Evolutionary conservation across 2,888 invertebrate genomes (phyloP).

Genomic region (Dryobota labecula): DNA sequence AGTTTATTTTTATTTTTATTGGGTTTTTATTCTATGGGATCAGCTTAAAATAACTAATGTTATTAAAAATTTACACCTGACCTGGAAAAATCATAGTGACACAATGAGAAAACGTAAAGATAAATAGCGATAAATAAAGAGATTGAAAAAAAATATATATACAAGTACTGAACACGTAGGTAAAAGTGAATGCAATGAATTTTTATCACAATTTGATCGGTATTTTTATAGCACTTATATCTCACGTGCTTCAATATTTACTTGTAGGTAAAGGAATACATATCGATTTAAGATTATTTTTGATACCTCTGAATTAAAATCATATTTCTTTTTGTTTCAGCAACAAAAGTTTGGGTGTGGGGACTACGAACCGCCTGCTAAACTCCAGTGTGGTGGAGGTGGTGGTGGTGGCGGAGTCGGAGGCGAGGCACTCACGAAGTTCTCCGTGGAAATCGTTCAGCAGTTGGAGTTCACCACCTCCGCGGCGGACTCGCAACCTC

Average conservation of each 20-base stretch:
- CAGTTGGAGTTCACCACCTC: slow-evolving; percentile 97
- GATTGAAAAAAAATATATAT: slow-evolving; percentile 30
- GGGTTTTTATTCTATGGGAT: neutral
- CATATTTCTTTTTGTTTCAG: slow-evolving; percentile 87
- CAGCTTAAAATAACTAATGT: neutral
- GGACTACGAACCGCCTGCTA: slow-evolving; percentile 94
- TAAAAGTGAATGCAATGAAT: slow-evolving; percentile 34
- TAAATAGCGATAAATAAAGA: slow-evolving; percentile 19
- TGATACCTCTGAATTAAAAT: slow-evolving; percentile 53
- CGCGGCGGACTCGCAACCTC: slow-evolving; percentile 96
- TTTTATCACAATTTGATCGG: slow-evolving; percentile 53
- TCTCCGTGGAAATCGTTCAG: slow-evolving; percentile 98
- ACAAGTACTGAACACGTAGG: slow-evolving; percentile 1
- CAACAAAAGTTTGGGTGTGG: slow-evolving; percentile 96
- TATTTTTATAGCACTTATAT: slow-evolving; percentile 50
- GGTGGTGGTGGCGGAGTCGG: slow-evolving; percentile 82
- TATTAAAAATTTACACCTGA: neutral
- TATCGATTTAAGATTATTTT: slow-evolving; percentile 13
- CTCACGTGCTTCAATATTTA: slow-evolving; percentile 41
- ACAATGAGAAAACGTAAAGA: slow-evolving; percentile 22
- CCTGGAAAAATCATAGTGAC: slow-evolving; percentile 12
- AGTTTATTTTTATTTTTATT: no score
- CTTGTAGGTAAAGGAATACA: slow-evolving; percentile 32
- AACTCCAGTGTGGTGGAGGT: slow-evolving; percentile 90
- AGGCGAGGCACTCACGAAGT: slow-evolving; percentile 92